Evolutionary conservation across 2,888 invertebrate genomes (phyloP), one percentile per base, ranked within the genome.

Genomic region (Mantis religiosa): DNA sequence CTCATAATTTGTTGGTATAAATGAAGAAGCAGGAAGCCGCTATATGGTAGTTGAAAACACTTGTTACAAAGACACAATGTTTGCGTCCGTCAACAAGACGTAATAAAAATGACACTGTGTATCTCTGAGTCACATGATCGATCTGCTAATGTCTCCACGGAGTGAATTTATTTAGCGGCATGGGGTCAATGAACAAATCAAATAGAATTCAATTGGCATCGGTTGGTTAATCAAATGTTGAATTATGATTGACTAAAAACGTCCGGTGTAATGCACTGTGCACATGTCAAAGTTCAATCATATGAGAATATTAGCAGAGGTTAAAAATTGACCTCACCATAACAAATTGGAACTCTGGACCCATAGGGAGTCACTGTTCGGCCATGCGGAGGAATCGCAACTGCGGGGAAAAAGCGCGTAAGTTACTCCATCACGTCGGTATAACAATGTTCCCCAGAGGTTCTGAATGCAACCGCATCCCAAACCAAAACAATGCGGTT

Each of bases 161-260:
- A 87, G 30, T 30, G 87, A 84, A 84, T 84, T 84, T 84, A 28
- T 84, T 84, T 84, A 88, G n/a, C 54, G n/a, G 83, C 82, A 27
- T 28, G 83, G 85, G 89, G 89, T 89, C 89, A 89, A 89, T 89
- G 85, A 82, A 88, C 88, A 88, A 89, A 89, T 89, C 88, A 84
- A 89, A 85, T 88, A 88, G 89, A 89, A 88, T 89, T 88, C 83
- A 88, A 88, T 89, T 89, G 89, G 87, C 84, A 82, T 87, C 87
- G 88, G 84, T 87, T 84, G 88, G 84, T 89, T 89, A 89, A 89
- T 88, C 88, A 88, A 88, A 89, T 89, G 89, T 88, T 88, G 89
- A 89, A 87, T 87, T 87, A 87, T 87, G 87, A 87, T 87, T 87
- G 87, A 87, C 87, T 87, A 82, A 87, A 87, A 82, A 82, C 54